A percentile compares a stretch with the other conserved stretches of the same genome.
Conservation (phyloP, 2,888 invertebrate genomes). For the Nezara viridula region DNA sequence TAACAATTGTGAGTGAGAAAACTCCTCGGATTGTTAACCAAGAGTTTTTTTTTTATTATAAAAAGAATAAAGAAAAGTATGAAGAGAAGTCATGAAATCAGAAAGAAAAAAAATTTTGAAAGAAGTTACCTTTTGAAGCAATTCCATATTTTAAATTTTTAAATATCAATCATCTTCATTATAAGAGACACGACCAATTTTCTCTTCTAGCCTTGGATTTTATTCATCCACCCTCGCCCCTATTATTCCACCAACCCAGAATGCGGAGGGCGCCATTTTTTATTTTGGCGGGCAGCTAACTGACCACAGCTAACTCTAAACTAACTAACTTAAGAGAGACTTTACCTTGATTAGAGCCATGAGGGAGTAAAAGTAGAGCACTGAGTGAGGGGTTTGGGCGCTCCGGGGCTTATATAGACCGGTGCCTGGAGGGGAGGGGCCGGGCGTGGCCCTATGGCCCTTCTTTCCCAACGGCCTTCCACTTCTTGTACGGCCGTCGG, state of each 20-base stretch:
- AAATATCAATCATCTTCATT: not conserved
- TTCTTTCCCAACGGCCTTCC: conserved; percentile 58
- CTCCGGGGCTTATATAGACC: conserved; percentile 52
- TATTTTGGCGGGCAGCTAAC: not conserved
- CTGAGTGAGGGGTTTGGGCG: conserved; percentile 56
- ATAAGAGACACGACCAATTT: too few relatives aligned
- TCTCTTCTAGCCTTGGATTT: not conserved
- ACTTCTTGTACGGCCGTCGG: conserved; percentile 32
- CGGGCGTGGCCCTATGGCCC: conserved; percentile 41
- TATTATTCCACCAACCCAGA: not conserved
- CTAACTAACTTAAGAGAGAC: conserved; percentile 45
- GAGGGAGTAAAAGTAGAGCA: conserved; percentile 56
- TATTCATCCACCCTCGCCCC: not conserved
- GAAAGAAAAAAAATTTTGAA: not conserved
- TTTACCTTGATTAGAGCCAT: conserved; percentile 59
- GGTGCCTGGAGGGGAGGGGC: conserved; percentile 43
- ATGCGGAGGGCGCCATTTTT: not conserved
- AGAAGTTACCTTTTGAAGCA: not conserved
- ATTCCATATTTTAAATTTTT: not conserved
- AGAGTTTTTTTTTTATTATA: too few relatives aligned
- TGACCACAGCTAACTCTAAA: conserved; percentile 12
- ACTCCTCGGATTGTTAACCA: too few relatives aligned
- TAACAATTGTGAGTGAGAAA: too few relatives aligned
- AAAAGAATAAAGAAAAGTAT: not conserved
- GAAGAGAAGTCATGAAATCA: not conserved